Percentiles rank a stretch among this genome's conserved stretches.
phyloP scores from a whole-genome alignment of 2,113 vertebrate genomes.

The Columba janthina region DNA sequence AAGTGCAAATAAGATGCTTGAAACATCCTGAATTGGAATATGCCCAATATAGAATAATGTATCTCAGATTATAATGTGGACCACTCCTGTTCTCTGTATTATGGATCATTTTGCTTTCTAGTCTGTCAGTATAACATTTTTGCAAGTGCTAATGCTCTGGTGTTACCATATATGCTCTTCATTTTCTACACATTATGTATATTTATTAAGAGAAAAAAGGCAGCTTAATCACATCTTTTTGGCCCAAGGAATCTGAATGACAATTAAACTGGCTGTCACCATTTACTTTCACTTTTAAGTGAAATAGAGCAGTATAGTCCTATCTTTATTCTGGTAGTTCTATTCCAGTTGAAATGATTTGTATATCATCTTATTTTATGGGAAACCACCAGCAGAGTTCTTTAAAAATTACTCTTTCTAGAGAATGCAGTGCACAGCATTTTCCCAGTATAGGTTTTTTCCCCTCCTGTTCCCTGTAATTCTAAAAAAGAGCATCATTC shows the following conservation, averaged over 20 bases:
- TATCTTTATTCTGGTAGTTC: neutral
- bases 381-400: neutral
- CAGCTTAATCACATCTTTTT: neutral
- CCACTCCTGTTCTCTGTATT: neutral
- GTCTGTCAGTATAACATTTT: neutral
- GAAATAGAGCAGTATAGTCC: neutral
- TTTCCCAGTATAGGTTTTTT: neutral
- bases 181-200: neutral
- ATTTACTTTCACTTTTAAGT: neutral
- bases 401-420: neutral
- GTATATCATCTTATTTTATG: neutral
- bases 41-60: neutral
- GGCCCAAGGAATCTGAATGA: neutral
- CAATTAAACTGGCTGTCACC: neutral
- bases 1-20: neutral
- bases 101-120: neutral
- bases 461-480: neutral
- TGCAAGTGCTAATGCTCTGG: neutral
- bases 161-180: neutral
- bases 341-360: neutral
- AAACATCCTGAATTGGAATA: neutral
- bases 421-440: neutral
- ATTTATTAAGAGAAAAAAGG: neutral
- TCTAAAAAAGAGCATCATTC: constrained; percentile 13
- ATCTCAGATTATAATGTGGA: neutral